phyloP scores from a whole-genome alignment of 1,140 invertebrate species.

The Drosophila rhopaloa region DNA sequence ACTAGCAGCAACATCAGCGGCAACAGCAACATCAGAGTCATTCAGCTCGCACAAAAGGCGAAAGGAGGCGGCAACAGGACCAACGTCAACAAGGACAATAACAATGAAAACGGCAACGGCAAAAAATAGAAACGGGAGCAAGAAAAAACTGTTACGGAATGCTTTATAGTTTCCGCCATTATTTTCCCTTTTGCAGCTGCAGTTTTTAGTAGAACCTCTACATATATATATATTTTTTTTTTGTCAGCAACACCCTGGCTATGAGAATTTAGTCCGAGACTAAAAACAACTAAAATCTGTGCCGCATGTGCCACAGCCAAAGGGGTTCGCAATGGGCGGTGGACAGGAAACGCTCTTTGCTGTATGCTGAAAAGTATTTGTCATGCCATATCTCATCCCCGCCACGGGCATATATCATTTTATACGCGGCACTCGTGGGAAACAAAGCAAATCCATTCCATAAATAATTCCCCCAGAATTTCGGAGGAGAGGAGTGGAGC shows the following conservation, averaged over 20 bases:
- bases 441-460: slow-evolving; percentile 52
- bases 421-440: slow-evolving; percentile 36
- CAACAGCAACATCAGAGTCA: slow-evolving; percentile 39
- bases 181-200: slow-evolving; percentile 55
- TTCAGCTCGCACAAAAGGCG: slow-evolving; percentile 59
- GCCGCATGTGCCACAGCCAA: slow-evolving; percentile 55
- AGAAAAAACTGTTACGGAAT: slow-evolving; percentile 65
- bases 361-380: slow-evolving; percentile 54
- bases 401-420: slow-evolving; percentile 42
- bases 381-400: slow-evolving; percentile 50
- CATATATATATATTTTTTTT: slow-evolving; percentile 15
- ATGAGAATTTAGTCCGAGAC: slow-evolving; percentile 48
- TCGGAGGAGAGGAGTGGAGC: background rate
- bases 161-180: slow-evolving; percentile 74
- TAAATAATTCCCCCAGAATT: slow-evolving; percentile 31
- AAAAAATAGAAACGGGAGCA: slow-evolving; percentile 49
- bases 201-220: slow-evolving; percentile 56
- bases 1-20: slow-evolving; percentile 11
- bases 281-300: slow-evolving; percentile 59
- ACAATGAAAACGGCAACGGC: slow-evolving; percentile 52
- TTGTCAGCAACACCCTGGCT: slow-evolving; percentile 12
- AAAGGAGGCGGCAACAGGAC: slow-evolving; percentile 56
- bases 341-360: slow-evolving; percentile 42
- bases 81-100: slow-evolving; percentile 55
- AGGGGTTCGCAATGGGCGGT: slow-evolving; percentile 14